phyloP scores from a whole-genome alignment of 2,888 invertebrate genomes.

The Rhogogaster chlorosoma region DNA sequence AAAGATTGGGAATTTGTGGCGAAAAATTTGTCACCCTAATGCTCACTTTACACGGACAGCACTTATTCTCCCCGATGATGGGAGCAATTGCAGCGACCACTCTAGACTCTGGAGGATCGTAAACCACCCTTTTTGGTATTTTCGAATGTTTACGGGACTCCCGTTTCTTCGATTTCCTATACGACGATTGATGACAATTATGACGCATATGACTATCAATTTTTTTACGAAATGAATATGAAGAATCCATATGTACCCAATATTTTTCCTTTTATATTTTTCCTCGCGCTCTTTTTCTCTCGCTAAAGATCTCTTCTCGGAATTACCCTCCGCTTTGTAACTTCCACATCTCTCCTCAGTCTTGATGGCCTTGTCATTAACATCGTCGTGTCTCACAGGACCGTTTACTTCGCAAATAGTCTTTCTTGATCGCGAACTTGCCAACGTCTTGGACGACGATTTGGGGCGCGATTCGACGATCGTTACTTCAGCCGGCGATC shows the following conservation, averaged over 20 bases:
- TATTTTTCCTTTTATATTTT: neutral
- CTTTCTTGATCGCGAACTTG: neutral
- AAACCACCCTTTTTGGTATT: neutral
- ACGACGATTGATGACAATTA: neutral
- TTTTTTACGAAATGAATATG: neutral
- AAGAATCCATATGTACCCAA: neutral
- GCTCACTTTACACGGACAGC: conserved; percentile 31
- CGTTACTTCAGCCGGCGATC: neutral
- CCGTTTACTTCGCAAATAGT: conserved; percentile 12
- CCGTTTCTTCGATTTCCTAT: conserved; percentile 2
- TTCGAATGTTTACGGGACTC: neutral
- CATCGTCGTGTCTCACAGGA: neutral
- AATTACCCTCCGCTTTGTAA: neutral
- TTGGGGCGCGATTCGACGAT: neutral
- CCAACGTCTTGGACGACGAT: neutral
- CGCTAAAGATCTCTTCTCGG: neutral
- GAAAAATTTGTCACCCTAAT: no score
- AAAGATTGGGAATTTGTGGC: no score
- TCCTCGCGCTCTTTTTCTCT: neutral
- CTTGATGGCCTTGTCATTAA: neutral
- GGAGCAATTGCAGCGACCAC: neutral
- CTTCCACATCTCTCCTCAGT: neutral
- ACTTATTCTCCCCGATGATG: neutral
- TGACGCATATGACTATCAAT: neutral
- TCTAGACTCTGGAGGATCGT: neutral